Base-by-base conservation (phyloP, 2,888 invertebrate genomes). In the Chydorus sphaericus region DNA sequence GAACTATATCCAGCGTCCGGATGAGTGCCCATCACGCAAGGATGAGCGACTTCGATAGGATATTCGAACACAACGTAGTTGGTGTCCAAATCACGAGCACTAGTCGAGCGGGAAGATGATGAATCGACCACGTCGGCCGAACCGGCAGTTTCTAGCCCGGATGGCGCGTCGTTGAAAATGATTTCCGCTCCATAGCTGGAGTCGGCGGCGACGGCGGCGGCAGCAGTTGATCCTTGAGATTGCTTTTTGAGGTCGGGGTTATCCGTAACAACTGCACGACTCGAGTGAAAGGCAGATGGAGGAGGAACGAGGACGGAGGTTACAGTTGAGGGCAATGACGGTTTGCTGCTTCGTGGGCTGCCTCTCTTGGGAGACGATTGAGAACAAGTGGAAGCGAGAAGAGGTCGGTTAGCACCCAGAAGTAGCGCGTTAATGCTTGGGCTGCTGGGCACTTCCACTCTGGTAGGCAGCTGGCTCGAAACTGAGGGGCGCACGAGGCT, bases 1-100 rank as follows among this genome's bases (percentile, higher is more conserved):
- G 52, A 36, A 11, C 33, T 26, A 20, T 52, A 52, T 10, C 37
- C 37, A 14, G 26, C 33, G 33, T 52, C 52, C 52, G 52, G 52
- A 23, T 33, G 33, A 31, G 52, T 44, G 10, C 44, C 44, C 44
- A 44, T 44, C 26, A 44, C 26, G 44, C 28, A 10, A 8, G 33
- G 14, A n/a, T n/a, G n/a, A n/a, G n/a, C n/a, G n/a, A n/a, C n/a
- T n/a, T n/a, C n/a, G n/a, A n/a, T n/a, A 3, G 44, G 44, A 44
- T 44, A 44, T 4, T 44, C 44, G 28, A 44, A 44, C 44, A 44
- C 44, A 23, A 44, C 44, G 44, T 44, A 44, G 28, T 44, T 44
- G 28, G 44, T 44, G 44, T 44, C 44, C 28, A 11, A 26, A 28
- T 44, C 44, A 44, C 44, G 28, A n/a, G 14, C 44, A n/a, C n/a